Evolutionary conservation across 1,140 invertebrate genomes (phyloP).

Genomic region (Nephila pilipes): DNA sequence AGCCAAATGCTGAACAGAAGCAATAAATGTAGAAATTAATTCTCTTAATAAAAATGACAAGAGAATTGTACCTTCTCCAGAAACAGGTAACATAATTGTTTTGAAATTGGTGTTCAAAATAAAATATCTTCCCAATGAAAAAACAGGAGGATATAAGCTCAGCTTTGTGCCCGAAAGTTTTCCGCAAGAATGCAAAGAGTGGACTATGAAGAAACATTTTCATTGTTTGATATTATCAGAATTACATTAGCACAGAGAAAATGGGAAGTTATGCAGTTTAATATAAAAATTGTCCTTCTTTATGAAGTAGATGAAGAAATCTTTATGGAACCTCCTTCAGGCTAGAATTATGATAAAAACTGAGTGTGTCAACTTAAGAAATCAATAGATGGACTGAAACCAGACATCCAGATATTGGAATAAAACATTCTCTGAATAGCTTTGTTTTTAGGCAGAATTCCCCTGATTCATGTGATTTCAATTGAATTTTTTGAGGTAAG

Average conservation of each 20-base stretch:
- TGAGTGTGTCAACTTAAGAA: conserved; percentile 44
- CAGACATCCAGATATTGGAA: conserved; percentile 57
- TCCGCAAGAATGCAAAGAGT: conserved; percentile 37
- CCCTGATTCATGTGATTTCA: conserved; percentile 53
- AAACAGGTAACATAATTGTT: background rate
- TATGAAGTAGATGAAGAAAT: conserved; percentile 22
- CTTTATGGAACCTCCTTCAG: background rate
- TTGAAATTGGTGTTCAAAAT: too few species aligned
- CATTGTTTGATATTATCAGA: background rate
- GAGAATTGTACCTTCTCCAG: background rate
- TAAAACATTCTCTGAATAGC: conserved; percentile 39
- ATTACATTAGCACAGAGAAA: conserved; percentile 61
- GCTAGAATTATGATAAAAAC: background rate
- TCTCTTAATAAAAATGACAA: background rate
- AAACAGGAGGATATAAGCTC: background rate
- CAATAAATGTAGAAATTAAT: too few species aligned
- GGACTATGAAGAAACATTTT: background rate
- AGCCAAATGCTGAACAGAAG: too few species aligned
- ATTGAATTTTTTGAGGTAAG: background rate
- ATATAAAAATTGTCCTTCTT: conserved; percentile 53
- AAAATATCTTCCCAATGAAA: conserved; percentile 6
- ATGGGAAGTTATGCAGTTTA: conserved; percentile 57
- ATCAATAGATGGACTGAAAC: conserved; percentile 54
- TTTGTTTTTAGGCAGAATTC: conserved; percentile 48
- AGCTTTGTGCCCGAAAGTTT: conserved; percentile 55